These are phyloP conservation scores for Phoebastria nigripes DNA, from an alignment of 2,797 vertebrate species.

Conservation along the genomic window DNA sequence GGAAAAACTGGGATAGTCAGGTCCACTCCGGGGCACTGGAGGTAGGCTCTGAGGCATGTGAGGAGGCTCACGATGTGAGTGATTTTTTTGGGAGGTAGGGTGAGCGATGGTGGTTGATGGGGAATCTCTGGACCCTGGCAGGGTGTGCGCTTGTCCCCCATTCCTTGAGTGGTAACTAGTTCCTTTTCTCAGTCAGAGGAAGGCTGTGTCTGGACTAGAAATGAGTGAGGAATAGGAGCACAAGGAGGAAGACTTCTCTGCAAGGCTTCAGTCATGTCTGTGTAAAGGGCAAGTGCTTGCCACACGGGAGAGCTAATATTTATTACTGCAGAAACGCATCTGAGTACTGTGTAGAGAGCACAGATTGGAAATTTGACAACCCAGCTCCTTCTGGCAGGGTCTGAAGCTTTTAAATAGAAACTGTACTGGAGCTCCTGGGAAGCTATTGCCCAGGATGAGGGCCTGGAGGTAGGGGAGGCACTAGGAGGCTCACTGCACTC, in stretches of 20 bases:
- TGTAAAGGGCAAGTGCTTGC: neutral
- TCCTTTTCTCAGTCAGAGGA: neutral
- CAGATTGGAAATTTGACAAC: neutral
- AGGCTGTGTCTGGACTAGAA: neutral
- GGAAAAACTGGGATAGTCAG: neutral
- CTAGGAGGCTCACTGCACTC: neutral
- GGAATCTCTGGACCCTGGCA: neutral
- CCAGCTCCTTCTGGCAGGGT: neutral
- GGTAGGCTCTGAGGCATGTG: neutral
- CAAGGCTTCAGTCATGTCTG: neutral
- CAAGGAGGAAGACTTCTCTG: neutral
- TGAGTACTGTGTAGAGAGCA: neutral
- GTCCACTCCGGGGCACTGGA: neutral
- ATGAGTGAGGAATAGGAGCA: neutral
- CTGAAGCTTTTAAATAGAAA: neutral
- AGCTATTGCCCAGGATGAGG: neutral
- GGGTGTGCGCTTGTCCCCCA: rapidly evolving
- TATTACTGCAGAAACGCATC: neutral
- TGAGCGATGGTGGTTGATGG: neutral
- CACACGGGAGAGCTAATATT: neutral
- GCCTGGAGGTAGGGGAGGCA: neutral
- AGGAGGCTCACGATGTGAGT: neutral
- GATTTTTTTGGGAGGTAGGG: rapidly evolving
- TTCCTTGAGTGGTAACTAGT: neutral
- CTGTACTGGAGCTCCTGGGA: neutral